Percentiles rank a stretch among this genome's conserved stretches.
Evolutionary conservation across 2,797 vertebrate genomes (phyloP).

Genomic region (Cirrhinus molitorella): DNA sequence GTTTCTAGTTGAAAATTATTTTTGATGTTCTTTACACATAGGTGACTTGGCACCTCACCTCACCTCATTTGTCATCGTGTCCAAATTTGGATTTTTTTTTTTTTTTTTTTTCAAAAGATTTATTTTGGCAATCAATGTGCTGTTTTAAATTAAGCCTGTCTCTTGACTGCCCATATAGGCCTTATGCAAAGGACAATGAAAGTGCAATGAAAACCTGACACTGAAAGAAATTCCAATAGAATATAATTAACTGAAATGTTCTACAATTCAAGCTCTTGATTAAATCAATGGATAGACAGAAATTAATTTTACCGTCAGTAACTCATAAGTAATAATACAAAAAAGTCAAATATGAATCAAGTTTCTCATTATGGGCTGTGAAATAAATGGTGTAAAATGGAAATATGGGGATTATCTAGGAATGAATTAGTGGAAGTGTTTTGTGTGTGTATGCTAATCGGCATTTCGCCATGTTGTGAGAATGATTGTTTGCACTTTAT

Average conservation of each 20-base stretch:
- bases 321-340: slow-evolving; percentile 37
- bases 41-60: slow-evolving; percentile 4
- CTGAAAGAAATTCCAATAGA: slow-evolving; percentile 43
- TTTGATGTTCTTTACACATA: slow-evolving; percentile 10
- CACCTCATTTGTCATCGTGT: slow-evolving; percentile 31
- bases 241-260: slow-evolving; percentile 59
- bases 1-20: background rate
- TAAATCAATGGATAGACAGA: slow-evolving; percentile 54
- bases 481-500: slow-evolving; percentile 13
- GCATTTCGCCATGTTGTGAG: slow-evolving; percentile 35
- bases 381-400: slow-evolving; percentile 45
- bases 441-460: slow-evolving; percentile 23
- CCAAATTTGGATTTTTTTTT: too few species aligned
- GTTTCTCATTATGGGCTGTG: slow-evolving; percentile 46
- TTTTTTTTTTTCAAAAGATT: slow-evolving; percentile 29
- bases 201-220: slow-evolving; percentile 49
- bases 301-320: slow-evolving; percentile 51
- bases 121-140: slow-evolving; percentile 36
- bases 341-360: slow-evolving; percentile 38
- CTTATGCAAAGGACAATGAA: slow-evolving; percentile 28
- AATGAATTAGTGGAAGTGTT: slow-evolving; percentile 24
- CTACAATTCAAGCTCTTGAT: slow-evolving; percentile 46
- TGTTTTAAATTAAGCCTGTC: slow-evolving; percentile 35
- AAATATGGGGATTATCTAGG: slow-evolving; percentile 51
- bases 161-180: slow-evolving; percentile 21